Percentiles rank a stretch among this genome's conserved stretches.
Conservation (phyloP, 2,113 vertebrate genomes). For the Epinephelus lanceolatus region DNA sequence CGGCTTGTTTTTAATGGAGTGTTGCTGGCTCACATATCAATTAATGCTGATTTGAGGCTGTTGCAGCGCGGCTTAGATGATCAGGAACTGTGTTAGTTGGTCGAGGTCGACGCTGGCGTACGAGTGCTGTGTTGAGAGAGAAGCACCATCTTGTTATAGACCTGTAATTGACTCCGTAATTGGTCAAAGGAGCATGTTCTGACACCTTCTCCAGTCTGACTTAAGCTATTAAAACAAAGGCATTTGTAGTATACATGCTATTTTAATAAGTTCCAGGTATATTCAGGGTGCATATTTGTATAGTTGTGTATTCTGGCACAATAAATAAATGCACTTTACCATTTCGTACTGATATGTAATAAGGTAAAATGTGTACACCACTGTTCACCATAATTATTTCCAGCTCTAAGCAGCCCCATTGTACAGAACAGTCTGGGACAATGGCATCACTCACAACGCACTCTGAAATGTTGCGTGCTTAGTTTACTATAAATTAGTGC, state of each 20-base stretch:
- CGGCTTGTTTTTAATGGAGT: constrained; percentile 64
- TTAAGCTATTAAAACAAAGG: not conserved
- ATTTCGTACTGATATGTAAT: not conserved
- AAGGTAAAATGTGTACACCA: not conserved
- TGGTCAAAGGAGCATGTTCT: not conserved
- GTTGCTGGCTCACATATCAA: constrained; percentile 60
- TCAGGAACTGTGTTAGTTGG: constrained; percentile 23
- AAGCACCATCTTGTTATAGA: not conserved
- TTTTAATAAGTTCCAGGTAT: not conserved
- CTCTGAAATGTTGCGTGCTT: not conserved
- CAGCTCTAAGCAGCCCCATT: not conserved
- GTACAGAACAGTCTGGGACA: not conserved
- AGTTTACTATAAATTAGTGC: too few species aligned
- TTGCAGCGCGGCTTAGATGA: constrained; percentile 29
- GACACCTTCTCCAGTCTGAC: not conserved
- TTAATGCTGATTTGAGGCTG: constrained; percentile 58
- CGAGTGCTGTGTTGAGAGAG: constrained; percentile 7
- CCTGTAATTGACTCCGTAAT: not conserved
- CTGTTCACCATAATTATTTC: not conserved
- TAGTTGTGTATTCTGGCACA: not conserved
- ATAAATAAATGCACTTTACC: not conserved
- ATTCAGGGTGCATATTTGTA: not conserved
- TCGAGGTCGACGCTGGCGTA: not conserved
- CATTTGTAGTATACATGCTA: not conserved
- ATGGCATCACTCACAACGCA: not conserved